Evolutionary conservation across 2,888 invertebrate genomes (phyloP).

Genomic region (Leptinotarsa juncta): DNA sequence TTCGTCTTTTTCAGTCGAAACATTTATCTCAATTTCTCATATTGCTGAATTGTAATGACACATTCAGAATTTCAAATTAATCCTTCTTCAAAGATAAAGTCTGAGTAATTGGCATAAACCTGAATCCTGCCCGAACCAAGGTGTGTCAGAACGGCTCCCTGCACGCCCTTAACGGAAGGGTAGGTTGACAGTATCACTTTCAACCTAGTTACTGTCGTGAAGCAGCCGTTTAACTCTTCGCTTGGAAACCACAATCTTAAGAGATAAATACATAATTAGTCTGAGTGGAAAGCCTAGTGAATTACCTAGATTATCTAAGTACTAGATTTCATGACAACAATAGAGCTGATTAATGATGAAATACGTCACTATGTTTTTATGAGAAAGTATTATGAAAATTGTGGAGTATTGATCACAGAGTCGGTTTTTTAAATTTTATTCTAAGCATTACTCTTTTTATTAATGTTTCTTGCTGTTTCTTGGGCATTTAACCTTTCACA

Average conservation of each 20-base stretch:
- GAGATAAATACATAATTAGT: slow-evolving; percentile 10
- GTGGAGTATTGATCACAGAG: no score
- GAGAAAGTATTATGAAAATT: no score
- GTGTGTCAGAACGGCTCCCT: background rate
- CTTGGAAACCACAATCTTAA: background rate
- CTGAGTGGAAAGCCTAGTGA: slow-evolving; percentile 1
- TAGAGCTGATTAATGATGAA: background rate
- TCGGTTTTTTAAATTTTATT: no score
- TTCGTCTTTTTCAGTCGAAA: background rate
- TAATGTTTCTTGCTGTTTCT: no score
- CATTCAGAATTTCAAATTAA: background rate
- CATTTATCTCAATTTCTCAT: background rate
- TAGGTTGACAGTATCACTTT: slow-evolving; percentile 1
- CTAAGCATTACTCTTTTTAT: no score
- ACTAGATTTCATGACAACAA: background rate
- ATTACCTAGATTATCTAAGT: background rate
- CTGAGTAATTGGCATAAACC: background rate
- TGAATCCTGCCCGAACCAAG: background rate
- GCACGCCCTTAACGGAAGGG: background rate
- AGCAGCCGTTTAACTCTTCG: slow-evolving; percentile 10
- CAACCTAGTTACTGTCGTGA: background rate
- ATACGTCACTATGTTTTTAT: no score
- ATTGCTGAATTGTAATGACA: background rate
- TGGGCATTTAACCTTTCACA: no score
- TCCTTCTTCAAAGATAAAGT: background rate